A percentile compares a stretch with the other conserved stretches of the same genome.
phyloP scores from a whole-genome alignment of 2,113 vertebrate species.

The Nothoprocta pentlandii region DNA sequence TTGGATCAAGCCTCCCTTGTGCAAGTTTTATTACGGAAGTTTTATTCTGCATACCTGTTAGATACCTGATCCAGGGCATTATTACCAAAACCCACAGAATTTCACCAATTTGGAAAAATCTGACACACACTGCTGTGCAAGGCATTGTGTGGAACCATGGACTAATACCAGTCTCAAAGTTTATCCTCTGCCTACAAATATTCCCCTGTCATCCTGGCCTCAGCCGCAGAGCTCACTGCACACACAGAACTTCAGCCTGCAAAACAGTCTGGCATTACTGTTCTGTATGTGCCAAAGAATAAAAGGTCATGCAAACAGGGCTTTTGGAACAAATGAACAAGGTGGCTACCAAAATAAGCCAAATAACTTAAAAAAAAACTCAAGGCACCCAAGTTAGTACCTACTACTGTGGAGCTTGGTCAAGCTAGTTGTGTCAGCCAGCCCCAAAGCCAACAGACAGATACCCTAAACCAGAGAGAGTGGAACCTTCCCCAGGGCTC shows the following conservation, averaged over 20 bases:
- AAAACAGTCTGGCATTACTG: background rate
- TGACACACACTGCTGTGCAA: background rate
- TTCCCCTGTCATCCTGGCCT: background rate
- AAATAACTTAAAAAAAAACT: background rate
- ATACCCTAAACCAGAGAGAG: background rate
- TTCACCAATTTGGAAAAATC: background rate
- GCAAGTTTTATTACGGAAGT: background rate
- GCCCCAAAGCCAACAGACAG: background rate
- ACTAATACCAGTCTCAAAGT: background rate
- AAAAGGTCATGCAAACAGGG: background rate
- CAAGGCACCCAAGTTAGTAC: rapidly evolving
- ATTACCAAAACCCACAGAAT: background rate
- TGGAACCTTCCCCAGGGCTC: background rate
- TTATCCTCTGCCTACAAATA: background rate
- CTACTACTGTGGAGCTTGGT: background rate
- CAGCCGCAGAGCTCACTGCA: rapidly evolving
- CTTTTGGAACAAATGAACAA: background rate
- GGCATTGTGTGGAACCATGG: background rate
- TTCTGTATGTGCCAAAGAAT: background rate
- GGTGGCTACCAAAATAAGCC: too few species aligned
- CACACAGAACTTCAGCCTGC: background rate
- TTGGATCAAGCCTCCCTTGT: background rate
- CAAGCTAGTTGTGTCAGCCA: background rate
- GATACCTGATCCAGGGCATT: background rate
- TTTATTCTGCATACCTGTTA: background rate